Evolutionary conservation across 2,888 invertebrate species (phyloP).

Genomic region (Tuberolachnus salignus): DNA sequence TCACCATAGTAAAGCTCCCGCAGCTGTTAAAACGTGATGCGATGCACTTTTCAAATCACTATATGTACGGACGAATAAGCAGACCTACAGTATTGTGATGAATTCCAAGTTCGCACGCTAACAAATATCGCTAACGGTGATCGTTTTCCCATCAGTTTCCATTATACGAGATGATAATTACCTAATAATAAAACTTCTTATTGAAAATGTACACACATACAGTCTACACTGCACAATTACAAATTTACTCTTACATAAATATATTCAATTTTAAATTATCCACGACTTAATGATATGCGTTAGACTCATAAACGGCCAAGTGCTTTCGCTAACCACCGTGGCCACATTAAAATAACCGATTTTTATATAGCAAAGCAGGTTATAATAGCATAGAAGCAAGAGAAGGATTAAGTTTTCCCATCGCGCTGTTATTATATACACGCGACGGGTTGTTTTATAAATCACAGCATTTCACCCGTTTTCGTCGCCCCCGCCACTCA

Average conservation of each 20-base stretch:
- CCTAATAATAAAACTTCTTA: too few relatives aligned
- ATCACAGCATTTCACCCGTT: conserved; percentile 41
- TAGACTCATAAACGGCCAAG: too few relatives aligned
- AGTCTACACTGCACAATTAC: too few relatives aligned
- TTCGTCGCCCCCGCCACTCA: conserved; percentile 7
- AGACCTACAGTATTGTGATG: background rate
- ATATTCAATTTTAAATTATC: too few relatives aligned
- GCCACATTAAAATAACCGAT: conserved; percentile 23
- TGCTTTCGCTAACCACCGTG: background rate
- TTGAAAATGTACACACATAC: too few relatives aligned
- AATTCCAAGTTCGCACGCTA: conserved; percentile 18
- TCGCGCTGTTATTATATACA: conserved; percentile 23
- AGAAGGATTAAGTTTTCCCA: conserved; percentile 37
- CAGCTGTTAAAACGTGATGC: conserved; percentile 35
- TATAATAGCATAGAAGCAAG: conserved; percentile 20
- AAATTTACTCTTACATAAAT: too few relatives aligned
- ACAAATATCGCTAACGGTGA: too few relatives aligned
- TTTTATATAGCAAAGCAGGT: conserved; percentile 7
- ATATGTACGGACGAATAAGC: conserved; percentile 17
- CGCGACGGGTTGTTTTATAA: conserved; percentile 39
- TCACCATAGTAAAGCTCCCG: background rate
- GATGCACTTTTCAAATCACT: conserved; percentile 5
- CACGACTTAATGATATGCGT: too few relatives aligned
- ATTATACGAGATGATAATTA: too few relatives aligned
- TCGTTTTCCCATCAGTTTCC: conserved; percentile 28